Percentiles rank a stretch among this genome's conserved stretches.
Evolutionary conservation across 2,888 invertebrate species (phyloP).

Genomic region (Luperina testacea): DNA sequence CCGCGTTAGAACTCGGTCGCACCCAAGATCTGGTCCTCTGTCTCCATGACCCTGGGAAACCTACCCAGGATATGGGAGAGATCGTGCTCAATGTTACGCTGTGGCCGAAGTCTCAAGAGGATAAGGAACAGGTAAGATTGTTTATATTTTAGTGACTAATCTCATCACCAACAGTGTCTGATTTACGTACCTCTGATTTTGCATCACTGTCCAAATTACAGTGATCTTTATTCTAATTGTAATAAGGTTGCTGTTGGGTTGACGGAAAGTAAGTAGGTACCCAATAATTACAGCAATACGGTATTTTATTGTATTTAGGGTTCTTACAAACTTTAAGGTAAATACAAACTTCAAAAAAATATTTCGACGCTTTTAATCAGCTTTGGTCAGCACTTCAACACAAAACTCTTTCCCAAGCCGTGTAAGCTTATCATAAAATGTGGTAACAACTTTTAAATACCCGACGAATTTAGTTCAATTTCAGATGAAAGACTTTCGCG

Average conservation of each 20-base stretch:
- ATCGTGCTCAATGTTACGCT: slow-evolving; percentile 95
- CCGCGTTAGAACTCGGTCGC: slow-evolving; percentile 94
- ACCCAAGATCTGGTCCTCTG: slow-evolving; percentile 94
- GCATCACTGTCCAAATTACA: no score
- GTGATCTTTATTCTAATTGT: no score
- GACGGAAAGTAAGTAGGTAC: no score
- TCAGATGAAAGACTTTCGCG: background rate
- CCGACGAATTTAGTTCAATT: slow-evolving; percentile 11
- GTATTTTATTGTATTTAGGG: no score
- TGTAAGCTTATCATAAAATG: background rate
- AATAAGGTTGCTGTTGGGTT: no score
- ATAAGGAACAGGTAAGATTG: slow-evolving; percentile 95
- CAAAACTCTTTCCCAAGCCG: background rate
- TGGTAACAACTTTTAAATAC: slow-evolving; percentile 2
- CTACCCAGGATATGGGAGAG: slow-evolving; percentile 94
- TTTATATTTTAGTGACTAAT: no score
- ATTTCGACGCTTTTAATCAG: background rate
- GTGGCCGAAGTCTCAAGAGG: slow-evolving; percentile 98
- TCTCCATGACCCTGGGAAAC: slow-evolving; percentile 94
- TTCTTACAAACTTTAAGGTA: no score
- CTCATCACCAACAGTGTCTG: no score
- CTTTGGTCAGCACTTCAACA: background rate
- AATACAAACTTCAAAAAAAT: background rate
- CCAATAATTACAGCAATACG: no score
- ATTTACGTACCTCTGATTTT: no score